These are phyloP conservation scores for Copsychus sechellarum DNA, from an alignment of 2,113 vertebrate genomes.

Conservation along the genomic window DNA sequence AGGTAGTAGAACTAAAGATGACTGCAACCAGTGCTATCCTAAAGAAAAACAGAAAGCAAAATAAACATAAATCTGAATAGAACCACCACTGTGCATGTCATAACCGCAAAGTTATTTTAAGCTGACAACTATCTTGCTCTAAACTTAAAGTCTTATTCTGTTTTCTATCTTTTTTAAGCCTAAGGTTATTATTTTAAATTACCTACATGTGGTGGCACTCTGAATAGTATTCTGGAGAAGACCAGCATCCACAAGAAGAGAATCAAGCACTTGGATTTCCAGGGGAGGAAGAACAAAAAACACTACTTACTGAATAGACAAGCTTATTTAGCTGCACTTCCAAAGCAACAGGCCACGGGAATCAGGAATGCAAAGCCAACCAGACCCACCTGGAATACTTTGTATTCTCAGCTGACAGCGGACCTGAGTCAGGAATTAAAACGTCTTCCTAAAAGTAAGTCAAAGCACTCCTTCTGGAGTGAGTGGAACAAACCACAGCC, in stretches of 20 bases:
- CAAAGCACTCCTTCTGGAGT: background rate
- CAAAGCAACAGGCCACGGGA: background rate
- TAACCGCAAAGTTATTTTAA: background rate
- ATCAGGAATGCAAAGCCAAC: background rate
- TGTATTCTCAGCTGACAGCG: background rate
- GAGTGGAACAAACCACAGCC: background rate
- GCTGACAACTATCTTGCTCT: background rate
- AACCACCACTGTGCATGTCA: background rate
- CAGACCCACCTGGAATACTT: background rate
- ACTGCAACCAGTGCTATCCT: background rate
- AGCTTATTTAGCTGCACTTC: background rate
- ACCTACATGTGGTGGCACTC: background rate
- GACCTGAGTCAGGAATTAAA: background rate
- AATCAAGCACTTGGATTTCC: background rate
- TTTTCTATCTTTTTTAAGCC: background rate
- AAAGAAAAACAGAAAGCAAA: background rate
- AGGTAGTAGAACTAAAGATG: background rate
- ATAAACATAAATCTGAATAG: background rate
- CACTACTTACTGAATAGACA: background rate
- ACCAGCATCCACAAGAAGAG: background rate
- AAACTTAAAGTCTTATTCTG: background rate
- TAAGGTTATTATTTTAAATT: background rate
- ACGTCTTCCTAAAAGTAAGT: background rate
- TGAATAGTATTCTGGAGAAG: background rate
- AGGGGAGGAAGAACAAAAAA: background rate